Conservation (phyloP, 2,888 invertebrate species). For the Tenodera sinensis region DNA sequence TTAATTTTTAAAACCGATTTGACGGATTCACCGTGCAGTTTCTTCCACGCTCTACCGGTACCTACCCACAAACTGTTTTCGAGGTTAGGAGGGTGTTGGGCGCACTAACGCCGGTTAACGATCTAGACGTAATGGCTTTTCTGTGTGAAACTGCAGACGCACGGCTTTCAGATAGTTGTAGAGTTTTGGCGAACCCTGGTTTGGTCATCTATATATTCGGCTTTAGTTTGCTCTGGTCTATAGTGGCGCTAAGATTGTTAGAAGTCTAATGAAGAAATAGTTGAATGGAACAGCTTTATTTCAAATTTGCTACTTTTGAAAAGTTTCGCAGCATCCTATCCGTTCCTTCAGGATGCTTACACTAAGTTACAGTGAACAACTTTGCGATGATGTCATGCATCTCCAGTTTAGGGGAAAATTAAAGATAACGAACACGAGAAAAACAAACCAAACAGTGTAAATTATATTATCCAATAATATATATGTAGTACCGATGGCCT, state of each 20-base stretch:
- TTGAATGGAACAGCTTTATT: not conserved
- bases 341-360: no score
- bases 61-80: not conserved
- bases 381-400: no score
- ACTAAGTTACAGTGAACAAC: no score
- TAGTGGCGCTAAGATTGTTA: not conserved
- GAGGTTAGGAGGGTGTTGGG: not conserved
- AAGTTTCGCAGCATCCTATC: not conserved
- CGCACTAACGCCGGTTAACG: not conserved
- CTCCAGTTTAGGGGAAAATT: no score
- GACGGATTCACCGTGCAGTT: not conserved
- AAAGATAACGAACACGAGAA: no score
- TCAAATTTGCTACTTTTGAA: not conserved
- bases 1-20: not conserved
- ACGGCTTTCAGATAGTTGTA: not conserved
- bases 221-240: not conserved
- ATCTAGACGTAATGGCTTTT: not conserved
- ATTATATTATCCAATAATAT: no score
- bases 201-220: not conserved
- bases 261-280: not conserved
- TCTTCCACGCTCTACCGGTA: not conserved
- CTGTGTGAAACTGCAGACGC: not conserved
- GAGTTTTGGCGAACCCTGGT: not conserved
- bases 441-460: no score
- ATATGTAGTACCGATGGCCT: no score